Evolutionary conservation across 2,888 invertebrate species (phyloP).

Genomic region (Polyploca ridens): DNA sequence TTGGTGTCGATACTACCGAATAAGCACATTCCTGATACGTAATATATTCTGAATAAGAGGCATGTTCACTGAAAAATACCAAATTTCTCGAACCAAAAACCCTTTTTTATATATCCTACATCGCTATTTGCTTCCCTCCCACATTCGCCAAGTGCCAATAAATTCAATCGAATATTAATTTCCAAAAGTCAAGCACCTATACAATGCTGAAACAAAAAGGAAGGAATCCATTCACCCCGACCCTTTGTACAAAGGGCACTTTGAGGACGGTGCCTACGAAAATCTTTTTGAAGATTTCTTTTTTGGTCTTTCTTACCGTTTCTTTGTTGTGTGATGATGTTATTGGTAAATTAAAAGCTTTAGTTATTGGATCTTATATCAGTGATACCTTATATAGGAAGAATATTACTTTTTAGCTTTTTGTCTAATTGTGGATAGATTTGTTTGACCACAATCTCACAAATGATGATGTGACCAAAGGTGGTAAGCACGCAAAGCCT

Average conservation of each 20-base stretch:
- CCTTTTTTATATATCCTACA: not conserved
- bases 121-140: not conserved
- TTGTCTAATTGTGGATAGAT: too few relatives aligned
- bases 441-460: too few relatives aligned
- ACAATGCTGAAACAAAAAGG: slow-evolving; percentile 63
- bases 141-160: slow-evolving; percentile 37
- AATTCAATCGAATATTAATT: slow-evolving; percentile 67
- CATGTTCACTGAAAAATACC: not conserved
- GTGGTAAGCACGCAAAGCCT: too few relatives aligned
- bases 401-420: too few relatives aligned
- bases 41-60: not conserved
- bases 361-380: too few relatives aligned
- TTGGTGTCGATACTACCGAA: too few relatives aligned
- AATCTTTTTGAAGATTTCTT: slow-evolving; percentile 62
- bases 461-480: too few relatives aligned
- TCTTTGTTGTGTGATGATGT: slow-evolving; percentile 25
- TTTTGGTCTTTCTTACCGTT: slow-evolving; percentile 45
- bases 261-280: slow-evolving; percentile 37
- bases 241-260: slow-evolving; percentile 56
- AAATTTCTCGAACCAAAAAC: not conserved
- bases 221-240: slow-evolving; percentile 40
- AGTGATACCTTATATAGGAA: too few relatives aligned
- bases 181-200: slow-evolving; percentile 46
- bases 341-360: too few relatives aligned
- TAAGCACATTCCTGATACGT: too few relatives aligned